phyloP scores from a whole-genome alignment of 2,888 invertebrate species.

The Tetragonula carbonaria region DNA sequence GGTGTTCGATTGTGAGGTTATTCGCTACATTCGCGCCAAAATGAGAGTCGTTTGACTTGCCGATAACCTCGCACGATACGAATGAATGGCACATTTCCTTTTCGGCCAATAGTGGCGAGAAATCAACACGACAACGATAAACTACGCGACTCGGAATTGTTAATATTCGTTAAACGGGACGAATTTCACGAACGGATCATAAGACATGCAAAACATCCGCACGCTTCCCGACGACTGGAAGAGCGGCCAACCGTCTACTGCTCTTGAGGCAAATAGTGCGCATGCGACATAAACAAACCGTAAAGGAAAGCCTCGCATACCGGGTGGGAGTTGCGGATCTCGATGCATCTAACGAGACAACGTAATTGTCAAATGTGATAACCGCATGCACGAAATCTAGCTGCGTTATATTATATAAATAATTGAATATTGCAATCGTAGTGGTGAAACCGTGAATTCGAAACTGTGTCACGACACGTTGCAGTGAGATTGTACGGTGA shows the following conservation, averaged over 20 bases:
- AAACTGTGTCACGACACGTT: not conserved
- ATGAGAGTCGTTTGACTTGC: not conserved
- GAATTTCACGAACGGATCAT: slow-evolving; percentile 44
- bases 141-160: not conserved
- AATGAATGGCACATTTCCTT: slow-evolving; percentile 6
- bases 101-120: not conserved
- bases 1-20: not conserved
- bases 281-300: slow-evolving; percentile 80
- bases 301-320: slow-evolving; percentile 66
- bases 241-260: slow-evolving; percentile 59
- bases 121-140: not conserved
- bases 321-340: slow-evolving; percentile 44
- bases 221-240: slow-evolving; percentile 79
- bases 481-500: not conserved
- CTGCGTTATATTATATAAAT: not conserved
- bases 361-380: slow-evolving; percentile 35
- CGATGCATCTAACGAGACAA: slow-evolving; percentile 32
- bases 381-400: slow-evolving; percentile 8
- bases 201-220: slow-evolving; percentile 77
- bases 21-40: slow-evolving; percentile 48
- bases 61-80: not conserved
- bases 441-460: not conserved
- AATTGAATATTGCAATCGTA: not conserved
- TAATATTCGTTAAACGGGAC: not conserved
- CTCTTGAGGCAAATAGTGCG: slow-evolving; percentile 70